phyloP scores from a whole-genome alignment of 2,888 invertebrate species.

The Strigamia transsilvanica region DNA sequence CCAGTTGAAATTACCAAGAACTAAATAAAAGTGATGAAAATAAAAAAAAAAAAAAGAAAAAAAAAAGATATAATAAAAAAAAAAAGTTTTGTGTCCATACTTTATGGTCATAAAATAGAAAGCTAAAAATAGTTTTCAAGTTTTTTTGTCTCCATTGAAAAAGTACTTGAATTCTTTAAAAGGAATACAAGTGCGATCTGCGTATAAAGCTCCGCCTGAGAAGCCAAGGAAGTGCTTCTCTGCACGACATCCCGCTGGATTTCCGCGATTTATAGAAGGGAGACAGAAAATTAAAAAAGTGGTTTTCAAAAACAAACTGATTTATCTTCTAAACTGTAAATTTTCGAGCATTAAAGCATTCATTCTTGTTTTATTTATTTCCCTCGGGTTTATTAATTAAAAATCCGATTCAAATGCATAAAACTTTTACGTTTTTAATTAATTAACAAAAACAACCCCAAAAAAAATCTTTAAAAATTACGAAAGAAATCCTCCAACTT shows the following conservation, averaged over 20 bases:
- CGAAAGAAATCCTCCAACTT: not conserved
- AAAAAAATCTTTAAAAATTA: not conserved
- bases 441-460: not conserved
- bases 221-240: conserved; percentile 32
- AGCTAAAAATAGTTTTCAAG: not conserved
- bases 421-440: not conserved
- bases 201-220: conserved; percentile 48
- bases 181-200: conserved; percentile 45
- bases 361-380: not conserved
- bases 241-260: conserved; percentile 43
- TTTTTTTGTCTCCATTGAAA: conserved; percentile 2
- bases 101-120: conserved; percentile 17
- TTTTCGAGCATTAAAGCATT: not conserved
- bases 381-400: not conserved
- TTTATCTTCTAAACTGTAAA: conserved; percentile 16
- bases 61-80: not conserved
- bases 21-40: conserved; percentile 11
- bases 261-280: conserved; percentile 32
- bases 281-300: conserved; percentile 42
- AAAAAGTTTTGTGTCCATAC: not conserved
- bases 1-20: conserved; percentile 15
- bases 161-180: conserved; percentile 18
- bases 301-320: conserved; percentile 5
- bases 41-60: not conserved
- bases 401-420: not conserved